Evolutionary conservation across 1,140 invertebrate genomes (phyloP).

Genomic region (Eufriesea mexicana): DNA sequence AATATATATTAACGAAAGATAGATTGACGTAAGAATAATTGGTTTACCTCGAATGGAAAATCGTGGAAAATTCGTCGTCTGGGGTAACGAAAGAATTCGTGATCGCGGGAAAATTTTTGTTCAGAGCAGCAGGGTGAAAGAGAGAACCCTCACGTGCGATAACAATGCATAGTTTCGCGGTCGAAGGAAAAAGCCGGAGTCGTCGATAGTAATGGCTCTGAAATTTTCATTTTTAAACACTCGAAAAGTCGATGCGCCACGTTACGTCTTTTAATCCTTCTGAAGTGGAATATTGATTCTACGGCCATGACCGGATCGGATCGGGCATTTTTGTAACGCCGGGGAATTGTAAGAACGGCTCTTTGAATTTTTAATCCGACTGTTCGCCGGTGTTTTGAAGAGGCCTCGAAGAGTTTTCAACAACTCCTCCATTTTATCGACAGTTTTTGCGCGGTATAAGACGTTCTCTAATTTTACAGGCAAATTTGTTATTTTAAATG

Average conservation of each 20-base stretch:
- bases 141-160: not conserved
- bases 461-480: too few species aligned
- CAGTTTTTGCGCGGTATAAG: too few species aligned
- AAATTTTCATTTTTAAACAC: conserved; percentile 34
- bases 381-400: not conserved
- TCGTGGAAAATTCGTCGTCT: too few species aligned
- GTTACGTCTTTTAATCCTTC: conserved; percentile 17
- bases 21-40: too few species aligned
- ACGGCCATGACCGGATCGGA: not conserved
- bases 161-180: conserved; percentile 1
- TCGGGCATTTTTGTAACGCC: not conserved
- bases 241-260: not conserved
- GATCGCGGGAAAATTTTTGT: not conserved
- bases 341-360: not conserved
- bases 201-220: not conserved
- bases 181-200: not conserved
- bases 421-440: not conserved
- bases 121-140: not conserved
- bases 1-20: too few species aligned
- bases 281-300: conserved; percentile 16
- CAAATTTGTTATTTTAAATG: too few species aligned
- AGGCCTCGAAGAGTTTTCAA: not conserved
- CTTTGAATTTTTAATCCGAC: not conserved
- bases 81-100: not conserved
- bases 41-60: too few species aligned